Evolutionary conservation across 1,140 invertebrate species (phyloP).

Genomic region (Belonocnema kinseyi): DNA sequence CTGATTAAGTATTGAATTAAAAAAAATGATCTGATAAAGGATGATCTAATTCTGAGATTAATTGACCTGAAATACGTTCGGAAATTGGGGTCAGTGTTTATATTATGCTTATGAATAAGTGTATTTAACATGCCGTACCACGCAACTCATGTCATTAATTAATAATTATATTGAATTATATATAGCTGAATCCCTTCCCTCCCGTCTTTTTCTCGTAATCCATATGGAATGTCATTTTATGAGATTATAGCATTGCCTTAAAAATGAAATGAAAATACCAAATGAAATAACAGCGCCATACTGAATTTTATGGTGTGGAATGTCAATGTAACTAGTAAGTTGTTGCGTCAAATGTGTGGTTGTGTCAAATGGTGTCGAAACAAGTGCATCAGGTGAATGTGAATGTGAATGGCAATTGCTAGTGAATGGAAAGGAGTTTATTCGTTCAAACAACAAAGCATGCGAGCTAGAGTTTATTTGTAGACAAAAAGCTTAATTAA

Average conservation of each 20-base stretch:
- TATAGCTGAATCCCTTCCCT: background rate
- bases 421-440: slow-evolving; percentile 8
- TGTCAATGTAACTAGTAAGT: background rate
- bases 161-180: slow-evolving; percentile 16
- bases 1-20: background rate
- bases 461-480: background rate
- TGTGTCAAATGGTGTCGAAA: background rate
- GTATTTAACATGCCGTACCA: background rate
- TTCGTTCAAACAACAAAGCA: slow-evolving; percentile 13
- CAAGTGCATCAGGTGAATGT: background rate
- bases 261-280: background rate
- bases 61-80: background rate
- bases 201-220: background rate
- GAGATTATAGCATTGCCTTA: no score
- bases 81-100: slow-evolving; percentile 4
- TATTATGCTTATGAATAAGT: background rate
- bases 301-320: slow-evolving; percentile 23
- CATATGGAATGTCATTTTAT: slow-evolving; percentile 9
- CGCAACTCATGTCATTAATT: background rate
- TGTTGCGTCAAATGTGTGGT: background rate
- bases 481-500: background rate
- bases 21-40: background rate
- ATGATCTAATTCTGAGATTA: slow-evolving; percentile 3
- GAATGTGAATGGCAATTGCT: slow-evolving; percentile 2
- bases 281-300: background rate